Evolutionary conservation across 2,797 vertebrate genomes (phyloP), one percentile per base, ranked within the genome.

Genomic region (Lagorchestes hirsutus): DNA sequence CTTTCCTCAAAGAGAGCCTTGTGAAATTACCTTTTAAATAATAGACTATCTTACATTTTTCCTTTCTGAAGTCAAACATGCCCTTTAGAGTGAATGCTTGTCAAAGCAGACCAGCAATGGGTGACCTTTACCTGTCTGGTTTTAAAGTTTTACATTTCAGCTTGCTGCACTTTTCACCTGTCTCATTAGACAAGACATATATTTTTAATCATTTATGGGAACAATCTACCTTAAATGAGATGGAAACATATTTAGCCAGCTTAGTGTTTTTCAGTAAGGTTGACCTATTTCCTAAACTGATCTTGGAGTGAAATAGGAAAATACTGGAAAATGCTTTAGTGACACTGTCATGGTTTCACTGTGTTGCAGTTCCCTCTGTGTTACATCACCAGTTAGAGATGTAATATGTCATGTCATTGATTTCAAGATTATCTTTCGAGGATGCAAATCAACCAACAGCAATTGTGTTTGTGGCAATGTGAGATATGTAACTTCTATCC

Each of bases 61-160:
- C 96, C 82, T 94, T 94, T 98, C 67, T 96, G 92, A 97, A 98
- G 96, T 98, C 97, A 98, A 97, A 97, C 56, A 93, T 98, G 98
- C 97, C 97, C 98, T 98, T 99, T 98, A 97, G 95, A 98, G 93
- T 95, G 98, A 97, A 96, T 97, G 67, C 96, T 98, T 97, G 96
- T 98, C 98, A 98, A 98, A 98, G 82, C 96, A 98, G 98, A 95
- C 97, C 97, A 97, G 97, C 95, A 98, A 97, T 98, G 55, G 91
- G 96, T 99, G 98, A 98, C 97, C 98, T 98, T 99, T 98, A 97
- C 34, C 4, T 98, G 96, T 97, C 95, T 95, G 3, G 96, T 98
- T 97, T 98, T 97, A 98, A 98, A 97, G 96, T 98, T 98, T 97
- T 98, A 96, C 95, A 95, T 94, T 94, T 98, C 97, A 97, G 95